Conservation (phyloP, 2,888 invertebrate genomes). For the Drosophila meridionalis region DNA sequence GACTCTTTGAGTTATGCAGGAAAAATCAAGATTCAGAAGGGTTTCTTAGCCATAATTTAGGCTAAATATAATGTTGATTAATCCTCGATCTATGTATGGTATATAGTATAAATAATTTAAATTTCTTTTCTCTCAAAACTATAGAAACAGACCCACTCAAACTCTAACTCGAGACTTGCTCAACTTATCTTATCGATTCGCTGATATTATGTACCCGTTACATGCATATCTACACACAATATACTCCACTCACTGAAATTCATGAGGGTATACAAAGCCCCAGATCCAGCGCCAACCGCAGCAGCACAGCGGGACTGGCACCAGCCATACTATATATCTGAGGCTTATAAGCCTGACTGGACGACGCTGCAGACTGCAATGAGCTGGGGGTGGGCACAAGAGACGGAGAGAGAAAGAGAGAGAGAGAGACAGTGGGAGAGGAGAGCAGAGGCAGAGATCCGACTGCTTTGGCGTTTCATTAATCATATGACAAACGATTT, state of each 20-base stretch:
- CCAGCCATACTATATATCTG: conserved; percentile 6
- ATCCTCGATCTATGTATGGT: no score
- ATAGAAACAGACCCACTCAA: not conserved
- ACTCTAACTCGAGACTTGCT: no score
- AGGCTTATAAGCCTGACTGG: conserved; percentile 9
- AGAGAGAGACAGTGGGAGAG: not conserved
- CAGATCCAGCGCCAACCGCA: not conserved
- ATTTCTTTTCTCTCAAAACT: not conserved
- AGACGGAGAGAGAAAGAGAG: not conserved
- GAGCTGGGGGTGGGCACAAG: conserved; percentile 1
- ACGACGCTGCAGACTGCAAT: not conserved
- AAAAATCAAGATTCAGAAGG: not conserved
- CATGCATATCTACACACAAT: not conserved
- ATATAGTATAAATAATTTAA: no score
- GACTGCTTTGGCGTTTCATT: conserved; percentile 52
- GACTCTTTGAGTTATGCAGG: not conserved
- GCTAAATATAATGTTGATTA: not conserved
- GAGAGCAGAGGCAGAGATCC: not conserved
- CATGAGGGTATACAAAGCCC: conserved; percentile 3
- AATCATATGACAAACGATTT: conserved; percentile 79
- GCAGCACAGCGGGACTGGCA: conserved; percentile 24
- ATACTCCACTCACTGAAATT: not conserved
- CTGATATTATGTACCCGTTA: not conserved
- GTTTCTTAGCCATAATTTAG: not conserved
- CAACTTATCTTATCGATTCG: not conserved